Percentiles rank a stretch among this genome's conserved stretches.
These are phyloP conservation scores for Agrotis segetum DNA, from an alignment of 2,888 invertebrate genomes.

Conservation along the genomic window DNA sequence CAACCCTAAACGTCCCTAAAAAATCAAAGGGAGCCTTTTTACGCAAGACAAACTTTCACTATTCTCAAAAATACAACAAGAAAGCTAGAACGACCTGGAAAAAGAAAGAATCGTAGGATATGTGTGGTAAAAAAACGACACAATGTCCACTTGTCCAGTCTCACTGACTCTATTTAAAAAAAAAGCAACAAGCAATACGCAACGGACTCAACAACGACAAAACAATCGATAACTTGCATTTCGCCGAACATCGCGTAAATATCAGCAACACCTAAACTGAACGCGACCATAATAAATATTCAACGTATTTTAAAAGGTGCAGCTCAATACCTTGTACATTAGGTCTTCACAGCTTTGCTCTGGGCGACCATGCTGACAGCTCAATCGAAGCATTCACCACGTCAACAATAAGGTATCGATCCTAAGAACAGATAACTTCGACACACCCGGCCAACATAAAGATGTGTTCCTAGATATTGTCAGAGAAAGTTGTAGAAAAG, in stretches of 20 bases:
- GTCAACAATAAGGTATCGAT: slow-evolving; percentile 69
- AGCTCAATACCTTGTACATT: slow-evolving; percentile 65
- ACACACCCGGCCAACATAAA: slow-evolving; percentile 55
- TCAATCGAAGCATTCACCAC: slow-evolving; percentile 72
- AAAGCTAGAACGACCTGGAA: background rate
- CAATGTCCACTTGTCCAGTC: background rate
- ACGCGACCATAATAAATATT: slow-evolving; percentile 61
- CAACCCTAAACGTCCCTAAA: too few relatives aligned
- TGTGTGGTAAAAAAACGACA: background rate
- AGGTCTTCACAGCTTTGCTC: slow-evolving; percentile 65
- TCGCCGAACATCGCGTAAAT: slow-evolving; percentile 56
- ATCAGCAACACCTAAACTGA: slow-evolving; percentile 62
- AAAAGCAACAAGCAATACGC: slow-evolving; percentile 2
- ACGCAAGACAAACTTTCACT: background rate
- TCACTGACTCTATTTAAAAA: background rate
- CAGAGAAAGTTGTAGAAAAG: slow-evolving; percentile 48
- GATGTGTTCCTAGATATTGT: slow-evolving; percentile 59
- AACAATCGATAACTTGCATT: slow-evolving; percentile 56
- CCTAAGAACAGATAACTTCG: slow-evolving; percentile 53
- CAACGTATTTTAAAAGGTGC: slow-evolving; percentile 68
- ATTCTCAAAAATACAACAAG: background rate
- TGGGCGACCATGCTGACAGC: slow-evolving; percentile 66
- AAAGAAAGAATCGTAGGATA: background rate
- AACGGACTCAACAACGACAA: slow-evolving; percentile 44
- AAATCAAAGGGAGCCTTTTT: too few relatives aligned